Evolutionary conservation across 2,113 vertebrate species (phyloP).

Genomic region (Patagioenas fasciata): DNA sequence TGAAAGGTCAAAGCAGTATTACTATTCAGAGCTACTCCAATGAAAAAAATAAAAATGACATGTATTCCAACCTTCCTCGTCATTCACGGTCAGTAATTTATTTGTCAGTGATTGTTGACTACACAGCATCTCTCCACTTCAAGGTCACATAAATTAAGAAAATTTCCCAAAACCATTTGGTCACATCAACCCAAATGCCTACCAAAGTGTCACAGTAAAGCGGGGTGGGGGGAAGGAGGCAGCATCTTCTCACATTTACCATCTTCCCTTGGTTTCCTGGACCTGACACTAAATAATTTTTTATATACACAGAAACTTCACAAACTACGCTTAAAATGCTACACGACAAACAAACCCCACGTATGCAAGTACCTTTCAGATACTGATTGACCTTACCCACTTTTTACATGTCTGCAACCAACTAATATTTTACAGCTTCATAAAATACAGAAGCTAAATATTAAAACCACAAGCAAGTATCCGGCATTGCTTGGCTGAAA

Average conservation of each 20-base stretch:
- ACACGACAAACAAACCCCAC: rapidly evolving
- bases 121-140: not conserved
- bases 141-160: not conserved
- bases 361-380: not conserved
- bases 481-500: not conserved
- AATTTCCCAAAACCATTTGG: not conserved
- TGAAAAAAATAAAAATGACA: not conserved
- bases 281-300: not conserved
- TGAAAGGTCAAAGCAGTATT: not conserved
- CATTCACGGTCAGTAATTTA: not conserved
- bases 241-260: rapidly evolving
- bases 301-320: rapidly evolving
- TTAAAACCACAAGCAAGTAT: not conserved
- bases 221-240: no score
- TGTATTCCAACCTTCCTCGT: not conserved
- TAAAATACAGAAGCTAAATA: not conserved
- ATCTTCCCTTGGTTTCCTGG: not conserved
- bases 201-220: rapidly evolving
- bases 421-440: not conserved
- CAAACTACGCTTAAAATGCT: not conserved
- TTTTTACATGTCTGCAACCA: rapidly evolving
- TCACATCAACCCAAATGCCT: not conserved
- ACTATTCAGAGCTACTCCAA: not conserved
- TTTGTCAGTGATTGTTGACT: no score
- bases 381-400: not conserved